These are phyloP conservation scores for Ypsolopha sequella DNA, from an alignment of 2,888 invertebrate species.

Conservation along the genomic window DNA sequence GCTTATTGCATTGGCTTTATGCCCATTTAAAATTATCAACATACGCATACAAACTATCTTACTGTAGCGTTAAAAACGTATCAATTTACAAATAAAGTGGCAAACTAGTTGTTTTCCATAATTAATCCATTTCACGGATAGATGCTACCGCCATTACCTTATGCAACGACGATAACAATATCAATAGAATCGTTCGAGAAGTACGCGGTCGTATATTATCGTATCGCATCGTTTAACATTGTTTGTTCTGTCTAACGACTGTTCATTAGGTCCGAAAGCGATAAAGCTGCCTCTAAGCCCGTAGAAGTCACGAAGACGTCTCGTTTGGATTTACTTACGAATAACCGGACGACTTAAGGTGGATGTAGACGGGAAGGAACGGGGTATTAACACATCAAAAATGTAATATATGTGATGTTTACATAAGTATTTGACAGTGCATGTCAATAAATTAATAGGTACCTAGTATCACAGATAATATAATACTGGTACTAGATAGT, in stretches of 20 bases:
- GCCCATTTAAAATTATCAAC: no score
- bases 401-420: no score
- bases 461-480: no score
- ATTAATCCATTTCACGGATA: not conserved
- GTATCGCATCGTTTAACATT: conserved; percentile 21
- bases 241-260: conserved; percentile 13
- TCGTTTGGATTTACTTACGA: conserved; percentile 22
- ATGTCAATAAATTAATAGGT: no score
- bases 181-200: no score
- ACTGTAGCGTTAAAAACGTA: not conserved
- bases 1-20: no score
- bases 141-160: not conserved
- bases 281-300: conserved; percentile 21
- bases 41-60: no score
- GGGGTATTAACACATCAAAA: no score
- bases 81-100: not conserved
- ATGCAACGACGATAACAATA: no score
- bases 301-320: conserved; percentile 15
- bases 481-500: no score
- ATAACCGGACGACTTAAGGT: conserved; percentile 43
- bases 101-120: not conserved
- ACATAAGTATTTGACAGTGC: no score
- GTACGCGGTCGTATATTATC: conserved; percentile 3
- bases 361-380: conserved; percentile 15
- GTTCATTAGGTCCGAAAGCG: conserved; percentile 43